Percentiles rank a stretch among this genome's conserved stretches.
These are phyloP conservation scores for Steatornis caripensis DNA, from an alignment of 2,113 vertebrate genomes.

Conservation along the genomic window DNA sequence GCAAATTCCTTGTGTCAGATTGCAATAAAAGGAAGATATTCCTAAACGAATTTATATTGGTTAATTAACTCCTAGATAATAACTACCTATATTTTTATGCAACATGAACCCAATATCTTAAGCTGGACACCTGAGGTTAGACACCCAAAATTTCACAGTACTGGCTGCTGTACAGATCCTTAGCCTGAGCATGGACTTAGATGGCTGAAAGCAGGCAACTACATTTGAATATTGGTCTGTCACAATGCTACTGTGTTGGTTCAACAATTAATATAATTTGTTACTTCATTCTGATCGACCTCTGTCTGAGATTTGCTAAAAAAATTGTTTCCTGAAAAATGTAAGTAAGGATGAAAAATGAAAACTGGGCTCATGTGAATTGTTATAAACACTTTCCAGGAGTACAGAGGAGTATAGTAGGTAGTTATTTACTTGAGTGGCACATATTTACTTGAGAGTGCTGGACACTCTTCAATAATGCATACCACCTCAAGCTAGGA, in stretches of 20 bases:
- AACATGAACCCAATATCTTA: neutral
- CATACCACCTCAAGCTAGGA: constrained; percentile 3
- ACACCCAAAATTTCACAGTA: neutral
- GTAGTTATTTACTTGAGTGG: neutral
- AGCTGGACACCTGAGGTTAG: neutral
- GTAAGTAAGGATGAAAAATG: neutral
- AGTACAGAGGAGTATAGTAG: neutral
- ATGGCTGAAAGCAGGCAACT: neutral
- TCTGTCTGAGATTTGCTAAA: neutral
- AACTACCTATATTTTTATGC: neutral
- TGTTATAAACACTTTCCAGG: neutral
- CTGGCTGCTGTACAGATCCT: neutral
- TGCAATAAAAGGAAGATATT: constrained; percentile 13
- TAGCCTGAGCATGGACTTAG: neutral
- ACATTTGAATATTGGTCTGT: neutral
- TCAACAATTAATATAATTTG: neutral
- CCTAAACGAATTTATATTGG: constrained; percentile 8
- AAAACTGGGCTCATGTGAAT: neutral
- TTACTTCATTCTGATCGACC: neutral
- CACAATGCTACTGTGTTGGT: neutral
- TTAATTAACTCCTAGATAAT: constrained; percentile 22
- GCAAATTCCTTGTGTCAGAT: neutral
- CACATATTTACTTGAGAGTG: neutral
- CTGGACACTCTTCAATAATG: constrained; percentile 51
- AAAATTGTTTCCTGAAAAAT: neutral